Evolutionary conservation across 2,888 invertebrate species (phyloP), one percentile per base, ranked within the genome.

Genomic region (Papilio demoleus): DNA sequence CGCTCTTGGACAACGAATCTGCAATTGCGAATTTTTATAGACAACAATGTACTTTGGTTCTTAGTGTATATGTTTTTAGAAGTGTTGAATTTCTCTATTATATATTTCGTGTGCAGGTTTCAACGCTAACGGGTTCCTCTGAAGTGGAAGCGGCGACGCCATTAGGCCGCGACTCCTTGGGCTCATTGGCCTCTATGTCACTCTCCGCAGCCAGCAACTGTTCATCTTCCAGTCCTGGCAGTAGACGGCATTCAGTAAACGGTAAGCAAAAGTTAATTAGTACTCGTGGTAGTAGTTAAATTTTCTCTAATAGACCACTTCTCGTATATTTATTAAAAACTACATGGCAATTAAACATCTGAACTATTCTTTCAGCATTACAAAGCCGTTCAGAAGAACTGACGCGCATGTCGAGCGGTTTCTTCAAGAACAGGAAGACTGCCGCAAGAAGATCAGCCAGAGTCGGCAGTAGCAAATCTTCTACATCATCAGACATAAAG

Each of bases 81-180:
- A 14, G n/a, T 56, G 11, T n/a, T n/a, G n/a, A n/a, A n/a, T n/a
- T n/a, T n/a, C 31, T 45, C 8, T 38, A 47, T 61, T 12, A 58
- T n/a, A 9, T 38, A 2, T 19, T 56, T 19, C 68, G 9, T 11
- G 81, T 81, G 1, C 78, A 93, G 93, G 93, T 97, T n/a, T 97
- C 97, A 34, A 97, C 97, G 0, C 90, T 97, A 50, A 97, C 97
- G 3, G 97, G 96, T 2, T 97, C 97, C 0, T 97, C 97, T 0
- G 97, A 97, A 78, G 93, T 94, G 71, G 93, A 93, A 65, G 88
- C 87, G 70, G 90, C 84, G 42, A 90, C 83, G 24, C 93, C 83
- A 47, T 83, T 88, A 8, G 93, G 87, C 6, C 90, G 94, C 40
- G 95, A 95, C 66, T 94, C 94, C 42, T 92, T 95, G 3, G 96